Evolutionary conservation across 2,797 vertebrate species (phyloP).

Genomic region (Brachyalestes nurse): DNA sequence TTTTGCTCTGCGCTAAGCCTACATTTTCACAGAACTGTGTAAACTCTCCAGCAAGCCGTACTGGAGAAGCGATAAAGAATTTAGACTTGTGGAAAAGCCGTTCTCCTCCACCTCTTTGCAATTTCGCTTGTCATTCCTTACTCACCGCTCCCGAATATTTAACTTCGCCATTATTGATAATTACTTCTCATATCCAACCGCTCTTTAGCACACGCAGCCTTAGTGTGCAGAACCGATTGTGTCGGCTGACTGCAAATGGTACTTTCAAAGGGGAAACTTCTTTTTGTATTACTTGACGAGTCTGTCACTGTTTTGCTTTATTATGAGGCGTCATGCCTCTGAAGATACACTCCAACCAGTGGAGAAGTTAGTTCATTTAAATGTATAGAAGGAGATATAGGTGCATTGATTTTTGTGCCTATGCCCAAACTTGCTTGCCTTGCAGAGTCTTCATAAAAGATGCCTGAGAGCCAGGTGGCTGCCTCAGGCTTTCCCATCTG

Average conservation of each 20-base stretch:
- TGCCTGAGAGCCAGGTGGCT: conserved; percentile 37
- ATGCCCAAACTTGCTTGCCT: conserved; percentile 37
- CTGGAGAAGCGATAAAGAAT: conserved; percentile 31
- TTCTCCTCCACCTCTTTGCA: conserved; percentile 28
- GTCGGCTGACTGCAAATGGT: conserved; percentile 36
- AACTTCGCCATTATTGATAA: conserved; percentile 48
- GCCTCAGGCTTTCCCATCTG: conserved; percentile 31
- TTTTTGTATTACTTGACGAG: background rate
- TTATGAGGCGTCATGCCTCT: conserved; percentile 35
- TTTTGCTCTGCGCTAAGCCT: conserved; percentile 4
- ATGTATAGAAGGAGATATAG: conserved; percentile 24
- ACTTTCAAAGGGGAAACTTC: background rate
- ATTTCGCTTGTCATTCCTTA: conserved; percentile 35
- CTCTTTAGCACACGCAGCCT: conserved; percentile 21
- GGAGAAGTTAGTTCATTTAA: conserved; percentile 48
- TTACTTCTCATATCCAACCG: conserved; percentile 22
- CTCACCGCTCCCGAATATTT: conserved; percentile 30
- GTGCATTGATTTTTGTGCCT: conserved; percentile 44
- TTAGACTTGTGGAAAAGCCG: conserved; percentile 28
- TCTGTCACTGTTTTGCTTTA: conserved; percentile 47
- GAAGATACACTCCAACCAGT: conserved; percentile 42
- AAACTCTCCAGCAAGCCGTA: conserved; percentile 1
- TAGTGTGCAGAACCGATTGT: conserved; percentile 32
- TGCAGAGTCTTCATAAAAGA: conserved; percentile 35
- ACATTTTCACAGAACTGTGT: conserved; percentile 10